A percentile compares a stretch with the other conserved stretches of the same genome.
Conservation (phyloP, 1,140 invertebrate species). For the Dinothrombium tinctorium region DNA sequence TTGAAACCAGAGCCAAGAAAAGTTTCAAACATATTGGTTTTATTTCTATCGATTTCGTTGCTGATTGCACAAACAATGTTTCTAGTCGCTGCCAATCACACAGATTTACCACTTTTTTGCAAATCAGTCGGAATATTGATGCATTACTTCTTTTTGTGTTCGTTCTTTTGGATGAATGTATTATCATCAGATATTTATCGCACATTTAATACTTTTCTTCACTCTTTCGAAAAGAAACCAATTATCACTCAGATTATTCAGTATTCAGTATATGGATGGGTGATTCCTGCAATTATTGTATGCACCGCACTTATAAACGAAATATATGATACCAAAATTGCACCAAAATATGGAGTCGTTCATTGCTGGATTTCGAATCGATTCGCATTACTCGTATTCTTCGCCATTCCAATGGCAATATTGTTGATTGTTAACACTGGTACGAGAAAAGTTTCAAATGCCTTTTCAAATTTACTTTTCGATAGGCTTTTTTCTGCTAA, state of each 20-base stretch:
- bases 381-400: conserved; percentile 21
- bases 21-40: not conserved
- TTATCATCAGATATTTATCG: conserved; percentile 90
- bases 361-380: conserved; percentile 26
- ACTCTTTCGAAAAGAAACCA: not conserved
- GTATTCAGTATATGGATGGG: conserved; percentile 21
- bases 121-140: conserved; percentile 42
- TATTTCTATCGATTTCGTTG: not conserved
- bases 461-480: not conserved
- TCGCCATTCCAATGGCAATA: conserved; percentile 22
- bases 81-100: not conserved
- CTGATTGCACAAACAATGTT: not conserved
- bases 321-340: not conserved
- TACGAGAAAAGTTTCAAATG: not conserved
- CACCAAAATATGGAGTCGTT: conserved; percentile 17
- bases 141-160: conserved; percentile 76
- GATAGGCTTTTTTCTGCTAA: conserved; percentile 26
- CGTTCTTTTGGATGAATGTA: conserved; percentile 87
- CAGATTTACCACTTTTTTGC: conserved; percentile 18
- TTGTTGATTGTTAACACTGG: conserved; percentile 23
- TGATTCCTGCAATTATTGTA: conserved; percentile 16
- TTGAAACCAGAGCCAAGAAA: not conserved
- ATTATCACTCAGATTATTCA: conserved; percentile 7
- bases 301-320: not conserved
- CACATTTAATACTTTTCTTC: conserved; percentile 29